Conservation (phyloP, 2,113 vertebrate species). For the Ceratotherium simum region DNA sequence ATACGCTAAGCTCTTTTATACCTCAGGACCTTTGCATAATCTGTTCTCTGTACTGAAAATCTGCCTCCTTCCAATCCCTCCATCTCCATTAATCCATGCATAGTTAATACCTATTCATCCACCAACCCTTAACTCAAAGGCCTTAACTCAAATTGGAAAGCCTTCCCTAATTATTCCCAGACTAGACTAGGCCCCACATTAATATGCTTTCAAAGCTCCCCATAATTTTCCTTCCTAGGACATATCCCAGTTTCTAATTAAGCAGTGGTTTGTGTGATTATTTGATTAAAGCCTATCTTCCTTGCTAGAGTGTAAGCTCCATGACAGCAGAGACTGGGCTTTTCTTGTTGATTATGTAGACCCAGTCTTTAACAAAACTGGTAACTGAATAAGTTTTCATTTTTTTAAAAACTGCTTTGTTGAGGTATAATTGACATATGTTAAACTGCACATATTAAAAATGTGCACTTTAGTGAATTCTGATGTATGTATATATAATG, state of each 20-base stretch:
- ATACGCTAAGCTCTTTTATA: background rate
- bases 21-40: background rate
- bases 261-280: background rate
- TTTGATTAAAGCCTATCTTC: conserved; percentile 35
- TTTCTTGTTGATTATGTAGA: background rate
- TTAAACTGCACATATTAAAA: conserved; percentile 13
- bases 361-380: background rate
- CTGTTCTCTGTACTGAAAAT: background rate
- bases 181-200: background rate
- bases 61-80: background rate
- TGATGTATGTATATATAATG: background rate
- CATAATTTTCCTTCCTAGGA: conserved; percentile 36
- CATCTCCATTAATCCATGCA: background rate
- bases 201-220: background rate
- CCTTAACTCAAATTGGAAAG: background rate
- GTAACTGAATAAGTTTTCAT: background rate
- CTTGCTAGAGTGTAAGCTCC: background rate
- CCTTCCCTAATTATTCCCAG: conserved; percentile 16
- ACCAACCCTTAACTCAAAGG: background rate
- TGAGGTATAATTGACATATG: background rate
- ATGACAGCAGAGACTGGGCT: background rate
- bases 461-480: background rate
- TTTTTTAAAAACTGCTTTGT: background rate
- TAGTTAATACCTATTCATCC: background rate
- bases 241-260: conserved; percentile 35